A percentile compares a stretch with the other conserved stretches of the same genome.
phyloP scores from a whole-genome alignment of 2,888 invertebrate genomes.

The Meliscaeva auricollis region DNA sequence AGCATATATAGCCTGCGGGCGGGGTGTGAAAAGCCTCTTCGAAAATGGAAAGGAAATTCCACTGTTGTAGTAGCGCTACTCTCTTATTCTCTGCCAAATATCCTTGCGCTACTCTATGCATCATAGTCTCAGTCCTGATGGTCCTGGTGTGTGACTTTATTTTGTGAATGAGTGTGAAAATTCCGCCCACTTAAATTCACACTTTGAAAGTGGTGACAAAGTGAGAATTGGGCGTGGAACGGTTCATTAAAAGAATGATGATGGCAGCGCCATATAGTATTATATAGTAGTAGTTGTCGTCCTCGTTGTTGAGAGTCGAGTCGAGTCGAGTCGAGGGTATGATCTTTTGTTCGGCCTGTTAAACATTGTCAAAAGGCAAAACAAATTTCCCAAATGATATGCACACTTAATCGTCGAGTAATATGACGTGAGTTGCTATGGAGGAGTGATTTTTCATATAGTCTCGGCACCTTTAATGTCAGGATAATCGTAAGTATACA shows the following conservation, averaged over 20 bases:
- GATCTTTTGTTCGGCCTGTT: constrained; percentile 36
- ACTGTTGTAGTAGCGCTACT: too few species aligned
- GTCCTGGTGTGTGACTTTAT: background rate
- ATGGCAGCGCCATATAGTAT: constrained; percentile 9
- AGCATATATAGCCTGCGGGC: background rate
- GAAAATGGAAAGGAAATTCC: too few species aligned
- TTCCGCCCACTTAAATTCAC: constrained; percentile 7
- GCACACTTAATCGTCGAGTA: constrained; percentile 57
- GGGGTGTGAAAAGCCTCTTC: background rate
- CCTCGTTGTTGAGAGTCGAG: background rate
- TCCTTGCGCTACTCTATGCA: background rate
- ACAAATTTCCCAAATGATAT: constrained; percentile 53
- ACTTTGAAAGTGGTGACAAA: constrained; percentile 1
- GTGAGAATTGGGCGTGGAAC: constrained; percentile 25
- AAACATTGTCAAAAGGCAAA: constrained; percentile 38
- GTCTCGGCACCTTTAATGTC: background rate
- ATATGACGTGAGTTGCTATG: background rate
- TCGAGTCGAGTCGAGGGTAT: constrained; percentile 8
- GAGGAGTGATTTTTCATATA: background rate
- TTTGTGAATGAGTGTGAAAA: constrained; percentile 13
- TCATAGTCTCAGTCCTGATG: background rate
- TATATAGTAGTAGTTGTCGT: constrained; percentile 3
- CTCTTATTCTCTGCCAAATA: constrained; percentile 1
- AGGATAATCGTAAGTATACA: background rate
- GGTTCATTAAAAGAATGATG: constrained; percentile 13